These are phyloP conservation scores for Xestia ashworthii DNA, from an alignment of 2,888 invertebrate species.

Conservation along the genomic window DNA sequence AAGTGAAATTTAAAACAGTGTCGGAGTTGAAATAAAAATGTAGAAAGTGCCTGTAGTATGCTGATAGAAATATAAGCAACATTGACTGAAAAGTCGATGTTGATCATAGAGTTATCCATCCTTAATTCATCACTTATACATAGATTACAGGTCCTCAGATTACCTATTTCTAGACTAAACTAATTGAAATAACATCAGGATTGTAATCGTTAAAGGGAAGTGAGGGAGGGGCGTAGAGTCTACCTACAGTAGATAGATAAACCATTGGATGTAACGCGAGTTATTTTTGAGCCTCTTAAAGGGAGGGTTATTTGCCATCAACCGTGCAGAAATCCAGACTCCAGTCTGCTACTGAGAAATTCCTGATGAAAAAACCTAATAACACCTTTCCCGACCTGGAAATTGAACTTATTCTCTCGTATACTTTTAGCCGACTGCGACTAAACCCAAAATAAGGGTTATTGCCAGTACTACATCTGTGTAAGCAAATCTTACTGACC, in stretches of 20 bases:
- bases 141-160: background rate
- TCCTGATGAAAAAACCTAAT: background rate
- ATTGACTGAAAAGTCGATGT: background rate
- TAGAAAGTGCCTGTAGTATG: background rate
- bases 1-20: background rate
- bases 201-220: background rate
- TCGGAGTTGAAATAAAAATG: conserved; percentile 8
- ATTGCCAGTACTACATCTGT: background rate
- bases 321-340: background rate
- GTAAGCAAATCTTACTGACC: conserved; percentile 9
- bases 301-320: background rate
- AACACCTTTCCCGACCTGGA: background rate
- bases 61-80: background rate
- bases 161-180: background rate
- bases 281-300: background rate
- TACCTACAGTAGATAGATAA: background rate
- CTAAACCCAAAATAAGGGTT: background rate
- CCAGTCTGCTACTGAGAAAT: background rate
- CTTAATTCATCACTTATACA: background rate
- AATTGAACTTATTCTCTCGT: background rate
- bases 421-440: background rate
- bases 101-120: background rate
- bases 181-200: background rate
- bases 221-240: background rate
- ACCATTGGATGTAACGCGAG: too few relatives aligned